These are phyloP conservation scores for Nycticorax nycticorax DNA, from an alignment of 2,113 vertebrate genomes.

Conservation along the genomic window DNA sequence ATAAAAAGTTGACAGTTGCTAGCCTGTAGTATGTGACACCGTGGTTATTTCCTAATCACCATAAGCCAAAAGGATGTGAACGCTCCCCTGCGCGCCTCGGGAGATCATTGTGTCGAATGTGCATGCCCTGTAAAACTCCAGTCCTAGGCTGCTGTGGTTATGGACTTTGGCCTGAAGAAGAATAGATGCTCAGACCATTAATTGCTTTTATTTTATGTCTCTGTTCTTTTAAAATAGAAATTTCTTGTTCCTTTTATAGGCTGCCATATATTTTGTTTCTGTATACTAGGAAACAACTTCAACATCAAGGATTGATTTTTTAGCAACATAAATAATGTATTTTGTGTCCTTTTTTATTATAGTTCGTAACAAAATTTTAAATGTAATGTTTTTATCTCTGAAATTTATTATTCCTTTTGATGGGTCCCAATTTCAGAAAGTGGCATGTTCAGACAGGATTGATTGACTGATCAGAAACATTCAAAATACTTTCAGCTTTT, in stretches of 20 bases:
- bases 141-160: constrained; percentile 27
- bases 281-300: constrained; percentile 46
- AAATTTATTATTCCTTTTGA: constrained; percentile 58
- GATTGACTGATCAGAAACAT: constrained; percentile 41
- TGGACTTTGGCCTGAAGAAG: constrained; percentile 57
- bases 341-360: constrained; percentile 45
- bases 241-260: constrained; percentile 59
- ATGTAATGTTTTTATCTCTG: constrained; percentile 38
- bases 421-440: constrained; percentile 35
- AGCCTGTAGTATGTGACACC: constrained; percentile 55
- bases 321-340: constrained; percentile 62
- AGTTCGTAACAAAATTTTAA: constrained; percentile 38
- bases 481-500: constrained; percentile 42
- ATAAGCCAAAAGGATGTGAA: constrained; percentile 19
- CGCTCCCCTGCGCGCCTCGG: not conserved
- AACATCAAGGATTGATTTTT: constrained; percentile 31
- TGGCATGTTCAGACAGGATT: constrained; percentile 14
- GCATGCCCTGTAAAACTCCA: constrained; percentile 57
- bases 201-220: constrained; percentile 63
- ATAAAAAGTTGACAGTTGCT: constrained; percentile 65
- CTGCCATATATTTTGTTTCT: constrained; percentile 67
- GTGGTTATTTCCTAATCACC: constrained; percentile 42
- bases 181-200: constrained; percentile 54
- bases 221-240: constrained; percentile 59
- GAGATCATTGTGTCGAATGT: constrained; percentile 62